Evolutionary conservation across 2,113 vertebrate species (phyloP).

Genomic region (Melanerpes formicivorus): DNA sequence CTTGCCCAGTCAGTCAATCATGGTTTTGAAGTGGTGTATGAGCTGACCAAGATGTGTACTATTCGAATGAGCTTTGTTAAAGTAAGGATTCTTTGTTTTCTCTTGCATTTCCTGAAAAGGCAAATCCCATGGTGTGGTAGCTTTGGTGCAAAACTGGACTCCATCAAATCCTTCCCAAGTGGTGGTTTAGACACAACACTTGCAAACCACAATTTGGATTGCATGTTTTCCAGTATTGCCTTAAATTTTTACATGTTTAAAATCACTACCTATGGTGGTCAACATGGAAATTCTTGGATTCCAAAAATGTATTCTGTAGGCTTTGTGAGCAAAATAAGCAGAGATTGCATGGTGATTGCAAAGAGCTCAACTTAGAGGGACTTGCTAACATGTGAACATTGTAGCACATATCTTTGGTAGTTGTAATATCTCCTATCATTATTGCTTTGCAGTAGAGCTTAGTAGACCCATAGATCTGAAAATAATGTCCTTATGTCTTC

Average conservation of each 20-base stretch:
- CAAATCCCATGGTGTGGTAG: background rate
- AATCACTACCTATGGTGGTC: background rate
- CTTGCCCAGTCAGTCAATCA: conserved; percentile 96
- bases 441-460: background rate
- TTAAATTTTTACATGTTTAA: background rate
- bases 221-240: background rate
- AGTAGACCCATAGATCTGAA: background rate
- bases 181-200: background rate
- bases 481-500: background rate
- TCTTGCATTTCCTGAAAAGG: background rate
- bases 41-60: conserved; percentile 98
- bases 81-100: conserved; percentile 74
- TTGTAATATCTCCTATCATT: background rate
- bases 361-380: background rate
- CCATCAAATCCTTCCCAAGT: background rate
- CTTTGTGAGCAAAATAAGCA: background rate
- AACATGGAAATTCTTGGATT: background rate
- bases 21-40: conserved; percentile 96
- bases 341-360: background rate
- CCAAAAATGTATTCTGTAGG: background rate
- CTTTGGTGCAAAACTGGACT: background rate
- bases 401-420: background rate
- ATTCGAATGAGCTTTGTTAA: conserved; percentile 99
- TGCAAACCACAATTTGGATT: background rate
- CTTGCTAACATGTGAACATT: background rate